Evolutionary conservation across 2,797 vertebrate species (phyloP), one percentile per base, ranked within the genome.

Genomic region (Hypotaenidia philippensis): DNA sequence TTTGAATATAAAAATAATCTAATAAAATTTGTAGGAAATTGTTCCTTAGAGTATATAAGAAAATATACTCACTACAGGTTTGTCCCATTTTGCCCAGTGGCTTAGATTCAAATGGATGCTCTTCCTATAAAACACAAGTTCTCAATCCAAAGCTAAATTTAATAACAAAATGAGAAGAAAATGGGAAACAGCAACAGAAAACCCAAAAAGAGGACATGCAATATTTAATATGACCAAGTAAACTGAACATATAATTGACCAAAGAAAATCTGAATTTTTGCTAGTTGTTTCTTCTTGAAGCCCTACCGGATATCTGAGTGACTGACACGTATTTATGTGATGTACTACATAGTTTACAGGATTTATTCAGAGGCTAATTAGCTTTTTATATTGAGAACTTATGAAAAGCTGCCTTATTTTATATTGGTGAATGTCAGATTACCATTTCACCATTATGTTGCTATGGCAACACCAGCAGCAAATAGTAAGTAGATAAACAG

Each of bases 71-170:
- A 41, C 10, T 76, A 64, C 14, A 32, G 25, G 41, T 74, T 76
- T 93, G 90, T 94, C 78, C 44, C 41, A 10, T 81, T 79, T 94
- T 84, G 80, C 72, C 61, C n/a, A 80, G 59, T 18, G 56, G n/a
- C 26, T 70, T 55, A n/a, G 13, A 76, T 23, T 83, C 27, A 69
- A 9, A 29, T 3, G 6, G 20, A 6, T 8, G 27, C 11, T 52
- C 41, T 18, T 72, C 26, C 23, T 85, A 31, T 38, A 74, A 47
- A 49, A 72, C 10, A 9, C 11, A 18, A 59, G 16, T 59, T 55
- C 55, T n/a, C 34, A 49, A 26, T 60, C 19, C 10, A 27, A 89
- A 55, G 47, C 5, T 38, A 65, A 76, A n/a, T 59, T 66, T n/a
- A 72, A 57, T 22, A 34, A 75, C 13, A 69, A 59, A 65, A 57